These are phyloP conservation scores for Diachasmimorpha longicaudata DNA, from an alignment of 1,140 invertebrate genomes.

Conservation along the genomic window DNA sequence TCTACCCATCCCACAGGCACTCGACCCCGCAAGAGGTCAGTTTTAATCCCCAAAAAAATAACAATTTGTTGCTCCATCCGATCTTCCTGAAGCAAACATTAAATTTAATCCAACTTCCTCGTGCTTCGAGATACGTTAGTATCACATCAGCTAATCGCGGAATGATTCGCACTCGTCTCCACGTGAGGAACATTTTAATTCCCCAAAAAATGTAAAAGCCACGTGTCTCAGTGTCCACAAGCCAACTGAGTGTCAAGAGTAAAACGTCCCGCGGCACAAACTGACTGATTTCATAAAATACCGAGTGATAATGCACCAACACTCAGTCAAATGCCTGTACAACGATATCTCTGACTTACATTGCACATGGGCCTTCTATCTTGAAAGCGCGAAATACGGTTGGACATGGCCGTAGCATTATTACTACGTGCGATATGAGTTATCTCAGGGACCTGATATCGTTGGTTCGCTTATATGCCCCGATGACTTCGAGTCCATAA, in stretches of 20 bases:
- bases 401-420: conserved; percentile 18
- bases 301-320: conserved; percentile 49
- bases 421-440: conserved; percentile 26
- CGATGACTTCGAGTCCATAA: conserved; percentile 4
- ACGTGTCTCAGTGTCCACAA: conserved; percentile 1
- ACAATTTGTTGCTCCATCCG: too few species aligned
- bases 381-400: conserved; percentile 15
- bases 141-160: not conserved
- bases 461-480: not conserved
- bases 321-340: conserved; percentile 33
- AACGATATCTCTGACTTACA: conserved; percentile 47
- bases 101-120: too few species aligned
- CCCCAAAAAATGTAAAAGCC: not conserved
- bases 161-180: not conserved
- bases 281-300: conserved; percentile 56
- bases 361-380: conserved; percentile 8
- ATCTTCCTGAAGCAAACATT: too few species aligned
- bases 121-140: too few species aligned
- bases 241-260: conserved; percentile 5
- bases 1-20: too few species aligned
- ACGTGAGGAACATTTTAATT: too few species aligned
- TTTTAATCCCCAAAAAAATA: too few species aligned
- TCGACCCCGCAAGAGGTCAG: too few species aligned
- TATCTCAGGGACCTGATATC: conserved; percentile 27
- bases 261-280: conserved; percentile 24